These are phyloP conservation scores for Tympanoctomys barrerae DNA, from an alignment of 2,797 vertebrate genomes.

Conservation along the genomic window DNA sequence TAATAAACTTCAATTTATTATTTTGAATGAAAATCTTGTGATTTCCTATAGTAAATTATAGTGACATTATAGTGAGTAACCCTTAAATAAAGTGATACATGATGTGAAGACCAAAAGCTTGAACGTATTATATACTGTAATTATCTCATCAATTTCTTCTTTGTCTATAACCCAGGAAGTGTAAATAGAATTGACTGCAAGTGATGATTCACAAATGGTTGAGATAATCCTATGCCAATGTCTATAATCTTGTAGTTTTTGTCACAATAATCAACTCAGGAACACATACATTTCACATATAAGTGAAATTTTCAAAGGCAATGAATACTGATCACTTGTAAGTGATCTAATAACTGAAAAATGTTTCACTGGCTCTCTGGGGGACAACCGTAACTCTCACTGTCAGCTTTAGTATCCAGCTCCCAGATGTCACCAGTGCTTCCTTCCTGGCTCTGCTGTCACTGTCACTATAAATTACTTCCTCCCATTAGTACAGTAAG, in stretches of 20 bases:
- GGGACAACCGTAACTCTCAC: background rate
- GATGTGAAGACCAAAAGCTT: background rate
- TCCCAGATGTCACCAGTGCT: background rate
- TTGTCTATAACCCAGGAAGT: background rate
- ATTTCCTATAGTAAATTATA: background rate
- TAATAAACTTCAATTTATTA: background rate
- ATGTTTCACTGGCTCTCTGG: background rate
- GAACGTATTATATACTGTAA: background rate
- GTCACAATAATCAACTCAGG: background rate
- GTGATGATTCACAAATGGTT: background rate
- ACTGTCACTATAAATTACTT: background rate
- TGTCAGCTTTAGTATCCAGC: background rate
- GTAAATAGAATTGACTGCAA: background rate
- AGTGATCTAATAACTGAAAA: background rate
- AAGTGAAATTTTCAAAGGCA: background rate
- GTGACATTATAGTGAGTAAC: background rate
- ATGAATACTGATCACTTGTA: background rate
- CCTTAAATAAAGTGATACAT: background rate
- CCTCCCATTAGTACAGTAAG: background rate
- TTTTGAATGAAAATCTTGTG: background rate
- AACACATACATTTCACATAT: background rate
- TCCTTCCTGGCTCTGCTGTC: fast-evolving
- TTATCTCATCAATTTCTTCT: background rate
- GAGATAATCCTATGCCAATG: background rate
- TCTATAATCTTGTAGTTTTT: fast-evolving